Percentiles rank a stretch among this genome's conserved stretches.
These are phyloP conservation scores for Phragmatobia fuliginosa DNA, from an alignment of 2,888 invertebrate genomes.

Conservation along the genomic window DNA sequence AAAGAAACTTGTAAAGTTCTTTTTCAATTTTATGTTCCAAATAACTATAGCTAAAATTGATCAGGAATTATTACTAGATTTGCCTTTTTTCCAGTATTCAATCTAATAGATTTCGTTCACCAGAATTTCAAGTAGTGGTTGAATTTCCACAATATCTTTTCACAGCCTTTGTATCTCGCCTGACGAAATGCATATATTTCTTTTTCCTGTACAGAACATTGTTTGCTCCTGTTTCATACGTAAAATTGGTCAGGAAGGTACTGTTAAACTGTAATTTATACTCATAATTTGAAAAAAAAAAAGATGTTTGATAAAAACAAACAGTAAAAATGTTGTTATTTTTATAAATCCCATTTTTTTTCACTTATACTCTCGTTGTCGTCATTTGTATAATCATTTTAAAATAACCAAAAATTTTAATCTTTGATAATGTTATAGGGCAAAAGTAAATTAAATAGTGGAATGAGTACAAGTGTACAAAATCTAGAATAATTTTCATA, in stretches of 20 bases:
- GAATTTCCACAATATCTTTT: slow-evolving; percentile 9
- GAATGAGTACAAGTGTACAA: too few relatives aligned
- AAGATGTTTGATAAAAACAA: too few relatives aligned
- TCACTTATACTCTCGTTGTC: too few relatives aligned
- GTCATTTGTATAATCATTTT: too few relatives aligned
- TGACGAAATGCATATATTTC: not conserved
- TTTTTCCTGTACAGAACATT: not conserved
- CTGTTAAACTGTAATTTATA: not conserved
- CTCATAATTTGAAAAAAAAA: not conserved
- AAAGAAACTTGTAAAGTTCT: not conserved
- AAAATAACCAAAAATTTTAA: too few relatives aligned
- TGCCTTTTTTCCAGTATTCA: not conserved
- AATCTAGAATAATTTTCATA: too few relatives aligned
- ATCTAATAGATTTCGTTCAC: not conserved
- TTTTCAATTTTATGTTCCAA: not conserved
- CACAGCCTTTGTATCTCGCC: not conserved
- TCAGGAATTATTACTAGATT: not conserved
- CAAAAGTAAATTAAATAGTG: too few relatives aligned
- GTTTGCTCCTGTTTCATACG: not conserved
- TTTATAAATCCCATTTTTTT: too few relatives aligned
- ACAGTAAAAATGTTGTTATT: too few relatives aligned
- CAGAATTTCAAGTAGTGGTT: not conserved
- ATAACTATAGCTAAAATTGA: not conserved
- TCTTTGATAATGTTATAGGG: too few relatives aligned
- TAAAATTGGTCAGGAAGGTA: not conserved